These are phyloP conservation scores for Passer domesticus DNA, from an alignment of 2,113 vertebrate genomes.

Conservation along the genomic window DNA sequence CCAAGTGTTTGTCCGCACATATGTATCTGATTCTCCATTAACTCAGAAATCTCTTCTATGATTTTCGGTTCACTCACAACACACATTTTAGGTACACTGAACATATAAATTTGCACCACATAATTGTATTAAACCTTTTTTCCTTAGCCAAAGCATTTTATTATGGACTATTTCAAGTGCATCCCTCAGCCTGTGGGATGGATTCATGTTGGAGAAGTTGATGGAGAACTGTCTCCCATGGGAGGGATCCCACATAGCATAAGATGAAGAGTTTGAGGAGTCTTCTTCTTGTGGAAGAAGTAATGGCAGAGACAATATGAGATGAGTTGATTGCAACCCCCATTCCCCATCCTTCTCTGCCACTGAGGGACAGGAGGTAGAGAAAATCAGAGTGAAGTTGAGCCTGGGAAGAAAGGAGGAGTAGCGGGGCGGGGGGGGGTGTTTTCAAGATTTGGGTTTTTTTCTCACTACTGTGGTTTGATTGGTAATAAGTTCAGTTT, in stretches of 20 bases:
- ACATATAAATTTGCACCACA: not conserved
- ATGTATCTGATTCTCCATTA: not conserved
- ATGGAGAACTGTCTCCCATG: not conserved
- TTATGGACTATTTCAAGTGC: not conserved
- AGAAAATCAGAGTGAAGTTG: not conserved
- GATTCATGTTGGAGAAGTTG: not conserved
- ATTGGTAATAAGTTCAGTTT: not conserved
- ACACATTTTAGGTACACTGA: not conserved
- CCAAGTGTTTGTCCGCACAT: not conserved
- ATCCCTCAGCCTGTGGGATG: not conserved
- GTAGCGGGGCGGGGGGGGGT: not conserved
- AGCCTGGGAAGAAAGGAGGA: not conserved
- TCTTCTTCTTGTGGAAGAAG: not conserved
- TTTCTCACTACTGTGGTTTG: not conserved
- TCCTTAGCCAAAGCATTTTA: not conserved
- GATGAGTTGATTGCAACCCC: accelerated
- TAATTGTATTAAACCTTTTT: not conserved
- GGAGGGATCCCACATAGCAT: accelerated
- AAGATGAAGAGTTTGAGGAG: not conserved
- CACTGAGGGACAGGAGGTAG: not conserved
- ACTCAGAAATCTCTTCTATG: not conserved
- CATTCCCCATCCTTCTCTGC: not conserved
- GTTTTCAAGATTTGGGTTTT: not conserved
- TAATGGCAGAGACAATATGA: not conserved
- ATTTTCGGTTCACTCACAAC: not conserved